Percentiles rank a stretch among this genome's conserved stretches.
Evolutionary conservation across 2,797 vertebrate species (phyloP).

Genomic region (Alectoris magna): DNA sequence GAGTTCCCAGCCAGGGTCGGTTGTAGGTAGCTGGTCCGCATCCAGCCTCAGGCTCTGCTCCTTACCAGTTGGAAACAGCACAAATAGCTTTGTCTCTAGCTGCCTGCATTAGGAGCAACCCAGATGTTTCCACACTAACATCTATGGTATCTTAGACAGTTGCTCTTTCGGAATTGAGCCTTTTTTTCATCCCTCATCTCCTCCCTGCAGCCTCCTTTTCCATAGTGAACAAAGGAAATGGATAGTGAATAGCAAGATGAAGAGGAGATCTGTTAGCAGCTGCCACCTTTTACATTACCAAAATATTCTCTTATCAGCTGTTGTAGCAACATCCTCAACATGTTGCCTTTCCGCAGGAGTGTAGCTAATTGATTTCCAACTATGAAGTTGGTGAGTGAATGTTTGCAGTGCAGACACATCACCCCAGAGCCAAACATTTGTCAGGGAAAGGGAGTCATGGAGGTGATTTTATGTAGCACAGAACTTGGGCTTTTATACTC

Average conservation of each 20-base stretch:
- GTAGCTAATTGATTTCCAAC: background rate
- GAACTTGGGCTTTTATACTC: slow-evolving; percentile 5
- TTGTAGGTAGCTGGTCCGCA: background rate
- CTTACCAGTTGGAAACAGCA: background rate
- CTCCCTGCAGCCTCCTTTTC: background rate
- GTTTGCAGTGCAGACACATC: background rate
- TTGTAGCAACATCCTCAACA: background rate
- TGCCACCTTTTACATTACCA: background rate
- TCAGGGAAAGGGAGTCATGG: background rate
- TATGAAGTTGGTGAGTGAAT: background rate
- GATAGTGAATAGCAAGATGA: background rate
- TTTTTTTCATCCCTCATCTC: slow-evolving; percentile 22
- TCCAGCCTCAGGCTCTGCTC: background rate
- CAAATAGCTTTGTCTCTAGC: background rate
- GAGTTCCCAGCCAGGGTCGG: slow-evolving; percentile 70
- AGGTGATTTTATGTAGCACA: background rate
- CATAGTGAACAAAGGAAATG: slow-evolving; percentile 21
- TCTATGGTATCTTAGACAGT: background rate
- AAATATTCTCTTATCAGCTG: background rate
- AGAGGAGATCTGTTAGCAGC: background rate
- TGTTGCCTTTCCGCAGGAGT: background rate
- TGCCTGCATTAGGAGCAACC: background rate
- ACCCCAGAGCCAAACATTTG: background rate
- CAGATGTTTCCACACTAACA: background rate
- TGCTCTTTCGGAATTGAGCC: slow-evolving; percentile 3